A percentile compares a stretch with the other conserved stretches of the same genome.
Conservation (phyloP, 2,888 invertebrate genomes). For the Drosophila pseudotalamancana region DNA sequence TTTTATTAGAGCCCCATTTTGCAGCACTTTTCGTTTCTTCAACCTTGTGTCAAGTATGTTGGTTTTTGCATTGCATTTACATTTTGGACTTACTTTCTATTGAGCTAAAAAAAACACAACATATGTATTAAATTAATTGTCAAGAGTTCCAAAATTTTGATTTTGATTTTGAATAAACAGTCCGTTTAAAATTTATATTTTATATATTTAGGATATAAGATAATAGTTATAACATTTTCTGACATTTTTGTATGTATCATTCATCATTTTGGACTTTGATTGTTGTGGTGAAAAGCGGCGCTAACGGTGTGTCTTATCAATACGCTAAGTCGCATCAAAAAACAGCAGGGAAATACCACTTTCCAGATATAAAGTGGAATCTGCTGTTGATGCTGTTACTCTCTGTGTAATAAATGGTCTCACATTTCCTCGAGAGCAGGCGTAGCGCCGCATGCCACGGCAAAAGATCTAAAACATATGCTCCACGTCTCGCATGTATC, state of each 20-base stretch:
- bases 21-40: slow-evolving; percentile 7
- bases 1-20: slow-evolving; percentile 5
- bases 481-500: slow-evolving; percentile 33
- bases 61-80: too few species aligned
- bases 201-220: too few species aligned
- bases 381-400: slow-evolving; percentile 21
- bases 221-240: too few species aligned
- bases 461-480: slow-evolving; percentile 71
- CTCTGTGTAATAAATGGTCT: slow-evolving; percentile 67
- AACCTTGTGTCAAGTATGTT: background rate
- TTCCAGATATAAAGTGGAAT: background rate
- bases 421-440: slow-evolving; percentile 42
- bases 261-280: slow-evolving; percentile 52
- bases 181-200: too few species aligned
- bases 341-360: slow-evolving; percentile 8
- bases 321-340: slow-evolving; percentile 42
- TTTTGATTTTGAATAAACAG: too few species aligned
- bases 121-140: too few species aligned
- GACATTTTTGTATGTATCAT: too few species aligned
- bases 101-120: too few species aligned
- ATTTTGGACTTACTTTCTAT: too few species aligned
- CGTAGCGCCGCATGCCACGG: slow-evolving; percentile 75
- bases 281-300: slow-evolving; percentile 50
- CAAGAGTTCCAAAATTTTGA: too few species aligned
- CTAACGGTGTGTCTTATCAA: slow-evolving; percentile 42